phyloP scores from a whole-genome alignment of 2,888 invertebrate species.

The Chloroclystis v-ata region DNA sequence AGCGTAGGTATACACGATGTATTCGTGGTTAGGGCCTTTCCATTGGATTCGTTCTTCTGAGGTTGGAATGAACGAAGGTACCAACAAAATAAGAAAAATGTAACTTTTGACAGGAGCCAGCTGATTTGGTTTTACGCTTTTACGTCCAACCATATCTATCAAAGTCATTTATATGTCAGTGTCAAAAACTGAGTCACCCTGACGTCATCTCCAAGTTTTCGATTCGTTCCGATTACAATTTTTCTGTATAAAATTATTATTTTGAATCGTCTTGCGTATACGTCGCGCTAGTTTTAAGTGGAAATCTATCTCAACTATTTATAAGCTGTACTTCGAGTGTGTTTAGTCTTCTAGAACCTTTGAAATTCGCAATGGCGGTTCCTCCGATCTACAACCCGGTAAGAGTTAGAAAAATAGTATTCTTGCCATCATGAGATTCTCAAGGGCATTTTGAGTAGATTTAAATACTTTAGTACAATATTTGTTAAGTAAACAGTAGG shows the following conservation, averaged over 20 bases:
- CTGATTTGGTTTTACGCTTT: too few species aligned
- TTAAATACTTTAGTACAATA: constrained; percentile 35
- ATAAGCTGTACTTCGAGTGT: constrained; percentile 17
- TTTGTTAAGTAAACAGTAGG: constrained; percentile 42
- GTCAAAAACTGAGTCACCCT: background rate
- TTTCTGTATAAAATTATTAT: constrained; percentile 40
- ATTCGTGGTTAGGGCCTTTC: too few species aligned
- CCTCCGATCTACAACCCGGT: constrained; percentile 66
- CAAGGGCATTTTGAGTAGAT: constrained; percentile 56
- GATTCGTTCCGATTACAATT: constrained; percentile 25
- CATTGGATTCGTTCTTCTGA: too few species aligned
- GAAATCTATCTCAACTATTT: constrained; percentile 28
- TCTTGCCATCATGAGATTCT: constrained; percentile 26
- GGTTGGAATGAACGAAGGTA: too few species aligned
- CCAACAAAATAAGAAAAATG: background rate
- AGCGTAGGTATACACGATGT: too few species aligned
- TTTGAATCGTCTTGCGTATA: constrained; percentile 46
- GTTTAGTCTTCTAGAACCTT: background rate
- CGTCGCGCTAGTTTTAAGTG: constrained; percentile 31
- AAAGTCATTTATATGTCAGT: too few species aligned
- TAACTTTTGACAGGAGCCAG: too few species aligned
- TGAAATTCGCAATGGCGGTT: constrained; percentile 45
- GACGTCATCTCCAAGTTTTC: background rate
- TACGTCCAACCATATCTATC: too few species aligned
- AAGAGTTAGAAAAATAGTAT: constrained; percentile 33